phyloP scores from a whole-genome alignment of 1,140 invertebrate species.

The Drosophila quadrilineata region DNA sequence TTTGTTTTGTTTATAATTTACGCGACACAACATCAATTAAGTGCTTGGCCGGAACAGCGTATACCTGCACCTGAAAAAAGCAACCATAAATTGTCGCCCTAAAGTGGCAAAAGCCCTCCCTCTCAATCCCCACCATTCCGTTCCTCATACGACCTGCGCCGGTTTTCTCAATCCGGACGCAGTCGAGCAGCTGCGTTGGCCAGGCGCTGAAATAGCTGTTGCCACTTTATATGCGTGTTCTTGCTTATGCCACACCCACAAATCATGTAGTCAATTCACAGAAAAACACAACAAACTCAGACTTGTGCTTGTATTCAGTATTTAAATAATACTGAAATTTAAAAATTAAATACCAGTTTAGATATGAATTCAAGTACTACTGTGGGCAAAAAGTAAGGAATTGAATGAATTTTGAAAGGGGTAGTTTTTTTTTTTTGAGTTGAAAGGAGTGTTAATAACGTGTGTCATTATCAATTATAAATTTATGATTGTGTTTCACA shows the following conservation, averaged over 20 bases:
- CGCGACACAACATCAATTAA: slow-evolving; percentile 79
- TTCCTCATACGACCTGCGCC: neutral
- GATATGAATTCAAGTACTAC: too few species aligned
- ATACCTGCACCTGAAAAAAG: slow-evolving; percentile 78
- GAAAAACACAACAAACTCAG: too few species aligned
- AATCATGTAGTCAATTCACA: slow-evolving; percentile 54
- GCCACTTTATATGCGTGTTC: slow-evolving; percentile 64
- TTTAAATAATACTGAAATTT: slow-evolving; percentile 29
- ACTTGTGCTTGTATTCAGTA: slow-evolving; percentile 30
- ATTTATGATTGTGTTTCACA: too few species aligned
- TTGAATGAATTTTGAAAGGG: too few species aligned
- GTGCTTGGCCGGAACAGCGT: slow-evolving; percentile 76
- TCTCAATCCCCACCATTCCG: neutral
- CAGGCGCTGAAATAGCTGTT: slow-evolving; percentile 58
- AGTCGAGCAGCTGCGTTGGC: slow-evolving; percentile 55
- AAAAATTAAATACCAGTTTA: neutral
- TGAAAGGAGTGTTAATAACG: too few species aligned
- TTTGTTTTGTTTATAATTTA: slow-evolving; percentile 80
- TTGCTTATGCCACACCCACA: slow-evolving; percentile 57
- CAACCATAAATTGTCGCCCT: slow-evolving; percentile 72
- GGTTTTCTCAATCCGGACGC: slow-evolving; percentile 4
- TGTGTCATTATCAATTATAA: too few species aligned
- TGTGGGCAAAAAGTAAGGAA: too few species aligned
- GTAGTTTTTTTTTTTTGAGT: too few species aligned
- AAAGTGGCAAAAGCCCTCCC: slow-evolving; percentile 54